Percentiles rank a stretch among this genome's conserved stretches.
Evolutionary conservation across 2,888 invertebrate genomes (phyloP).

Genomic region (Lepidocyrtoides sp.): DNA sequence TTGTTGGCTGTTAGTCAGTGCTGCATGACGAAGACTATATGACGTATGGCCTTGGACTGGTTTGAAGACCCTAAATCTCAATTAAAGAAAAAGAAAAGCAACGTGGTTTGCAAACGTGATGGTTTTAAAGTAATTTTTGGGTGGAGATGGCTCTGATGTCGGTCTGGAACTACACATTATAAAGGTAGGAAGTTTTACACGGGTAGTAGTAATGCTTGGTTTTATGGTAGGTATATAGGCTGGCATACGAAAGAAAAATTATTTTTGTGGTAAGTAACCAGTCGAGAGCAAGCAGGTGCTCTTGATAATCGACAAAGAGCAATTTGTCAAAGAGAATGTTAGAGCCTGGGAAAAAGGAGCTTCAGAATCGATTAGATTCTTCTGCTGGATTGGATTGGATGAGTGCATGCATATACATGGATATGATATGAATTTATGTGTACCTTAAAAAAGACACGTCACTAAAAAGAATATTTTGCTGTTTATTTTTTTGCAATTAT

Average conservation of each 20-base stretch:
- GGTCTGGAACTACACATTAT: not conserved
- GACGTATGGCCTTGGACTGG: slow-evolving; percentile 78
- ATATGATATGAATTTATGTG: not conserved
- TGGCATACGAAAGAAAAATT: not conserved
- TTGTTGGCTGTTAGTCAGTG: slow-evolving; percentile 40
- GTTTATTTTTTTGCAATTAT: not conserved
- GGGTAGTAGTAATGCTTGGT: not conserved
- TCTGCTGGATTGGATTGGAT: not conserved
- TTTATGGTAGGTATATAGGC: not conserved
- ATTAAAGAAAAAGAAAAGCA: slow-evolving; percentile 69
- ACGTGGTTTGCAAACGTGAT: slow-evolving; percentile 44
- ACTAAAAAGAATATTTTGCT: not conserved
- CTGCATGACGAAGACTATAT: slow-evolving; percentile 43
- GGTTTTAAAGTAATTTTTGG: slow-evolving; percentile 39
- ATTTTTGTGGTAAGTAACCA: not conserved
- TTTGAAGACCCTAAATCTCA: slow-evolving; percentile 82
- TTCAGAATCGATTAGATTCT: not conserved
- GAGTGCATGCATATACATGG: not conserved
- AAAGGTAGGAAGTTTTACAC: not conserved
- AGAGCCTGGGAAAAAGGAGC: not conserved
- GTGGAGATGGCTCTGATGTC: slow-evolving; percentile 71
- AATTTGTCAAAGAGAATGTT: slow-evolving; percentile 2
- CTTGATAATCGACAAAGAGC: slow-evolving; percentile 8
- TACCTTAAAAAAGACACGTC: not conserved
- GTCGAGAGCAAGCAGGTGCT: not conserved